Evolutionary conservation across 2,113 vertebrate species (phyloP).

Genomic region (Fregetta grallaria): DNA sequence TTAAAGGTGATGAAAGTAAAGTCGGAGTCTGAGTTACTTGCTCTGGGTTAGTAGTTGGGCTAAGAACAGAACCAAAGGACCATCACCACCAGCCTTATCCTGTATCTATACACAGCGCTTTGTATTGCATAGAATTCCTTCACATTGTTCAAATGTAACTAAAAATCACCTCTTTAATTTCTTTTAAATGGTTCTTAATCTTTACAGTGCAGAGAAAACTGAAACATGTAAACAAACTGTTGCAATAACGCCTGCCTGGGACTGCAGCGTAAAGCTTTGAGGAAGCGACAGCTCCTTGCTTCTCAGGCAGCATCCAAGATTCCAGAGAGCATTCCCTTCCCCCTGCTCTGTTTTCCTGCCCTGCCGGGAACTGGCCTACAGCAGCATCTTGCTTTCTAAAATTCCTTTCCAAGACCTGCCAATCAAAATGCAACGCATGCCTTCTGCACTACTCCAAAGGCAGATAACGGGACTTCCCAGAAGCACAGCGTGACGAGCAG

Average conservation of each 20-base stretch:
- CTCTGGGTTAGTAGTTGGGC: not conserved
- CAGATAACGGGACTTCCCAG: not conserved
- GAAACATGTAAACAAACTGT: not conserved
- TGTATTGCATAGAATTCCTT: not conserved
- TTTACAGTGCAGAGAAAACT: not conserved
- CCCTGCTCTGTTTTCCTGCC: not conserved
- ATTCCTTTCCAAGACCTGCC: not conserved
- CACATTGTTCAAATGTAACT: not conserved
- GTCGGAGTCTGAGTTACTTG: not conserved
- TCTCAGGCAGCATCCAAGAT: not conserved
- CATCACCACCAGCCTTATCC: not conserved
- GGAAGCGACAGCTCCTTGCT: not conserved
- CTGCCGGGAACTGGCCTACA: not conserved
- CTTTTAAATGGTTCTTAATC: not conserved
- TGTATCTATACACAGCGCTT: too few species aligned
- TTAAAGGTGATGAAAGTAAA: not conserved
- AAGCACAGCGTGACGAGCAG: not conserved
- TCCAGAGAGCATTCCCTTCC: not conserved
- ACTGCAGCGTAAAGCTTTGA: not conserved
- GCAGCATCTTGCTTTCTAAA: not conserved
- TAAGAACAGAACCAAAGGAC: not conserved
- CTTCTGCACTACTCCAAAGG: not conserved
- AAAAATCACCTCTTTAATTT: not conserved
- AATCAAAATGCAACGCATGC: rapidly evolving
- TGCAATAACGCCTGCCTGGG: not conserved